A percentile compares a stretch with the other conserved stretches of the same genome.
phyloP scores from a whole-genome alignment of 2,888 invertebrate species.

The Amphipyra berbera region DNA sequence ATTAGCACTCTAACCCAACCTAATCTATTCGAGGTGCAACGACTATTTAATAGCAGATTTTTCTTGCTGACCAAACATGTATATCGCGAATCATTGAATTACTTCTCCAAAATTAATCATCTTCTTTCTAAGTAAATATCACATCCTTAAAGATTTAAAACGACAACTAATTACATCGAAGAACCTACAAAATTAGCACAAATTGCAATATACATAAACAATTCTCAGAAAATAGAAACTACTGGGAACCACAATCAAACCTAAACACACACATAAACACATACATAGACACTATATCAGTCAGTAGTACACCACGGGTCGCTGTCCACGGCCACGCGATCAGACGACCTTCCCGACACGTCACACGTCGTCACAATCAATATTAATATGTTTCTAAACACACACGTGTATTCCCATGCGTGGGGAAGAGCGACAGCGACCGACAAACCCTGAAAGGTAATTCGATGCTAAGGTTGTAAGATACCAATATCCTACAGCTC shows the following conservation, averaged over 20 bases:
- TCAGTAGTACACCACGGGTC: slow-evolving; percentile 17
- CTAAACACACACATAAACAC: neutral
- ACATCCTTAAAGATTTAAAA: no score
- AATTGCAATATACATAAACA: neutral
- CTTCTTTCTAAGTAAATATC: no score
- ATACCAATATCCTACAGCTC: no score
- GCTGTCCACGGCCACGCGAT: slow-evolving; percentile 47
- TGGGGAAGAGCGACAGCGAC: slow-evolving; percentile 28
- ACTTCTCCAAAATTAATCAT: no score
- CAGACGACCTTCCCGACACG: slow-evolving; percentile 47
- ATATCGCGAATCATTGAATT: no score
- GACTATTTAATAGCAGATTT: no score
- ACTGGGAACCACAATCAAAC: neutral
- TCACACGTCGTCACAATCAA: slow-evolving; percentile 46
- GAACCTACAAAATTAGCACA: no score
- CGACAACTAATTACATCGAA: no score
- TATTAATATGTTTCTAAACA: slow-evolving; percentile 45
- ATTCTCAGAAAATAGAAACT: neutral
- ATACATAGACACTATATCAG: slow-evolving; percentile 2
- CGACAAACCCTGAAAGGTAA: slow-evolving; percentile 44
- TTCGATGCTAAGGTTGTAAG: slow-evolving; percentile 7
- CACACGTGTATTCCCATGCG: slow-evolving; percentile 26
- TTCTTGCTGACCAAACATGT: no score
- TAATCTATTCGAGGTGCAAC: no score
- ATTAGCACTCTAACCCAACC: no score